Evolutionary conservation across 2,797 vertebrate genomes (phyloP).

Genomic region (Sciaenops ocellatus): DNA sequence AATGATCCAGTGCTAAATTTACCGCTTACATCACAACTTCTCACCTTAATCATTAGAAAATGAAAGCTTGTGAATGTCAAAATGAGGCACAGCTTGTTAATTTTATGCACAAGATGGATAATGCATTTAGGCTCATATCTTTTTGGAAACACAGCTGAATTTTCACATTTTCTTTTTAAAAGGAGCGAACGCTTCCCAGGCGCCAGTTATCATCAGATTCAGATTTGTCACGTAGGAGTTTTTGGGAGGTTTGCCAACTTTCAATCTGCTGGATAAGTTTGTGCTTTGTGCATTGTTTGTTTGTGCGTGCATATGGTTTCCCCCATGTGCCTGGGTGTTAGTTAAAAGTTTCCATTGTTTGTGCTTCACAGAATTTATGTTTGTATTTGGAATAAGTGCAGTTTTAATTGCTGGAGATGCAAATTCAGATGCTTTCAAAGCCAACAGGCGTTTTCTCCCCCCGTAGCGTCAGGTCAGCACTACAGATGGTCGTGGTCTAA

Average conservation of each 20-base stretch:
- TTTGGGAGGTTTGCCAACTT: slow-evolving; percentile 63
- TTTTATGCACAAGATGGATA: slow-evolving; percentile 64
- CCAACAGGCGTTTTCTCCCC: slow-evolving; percentile 1
- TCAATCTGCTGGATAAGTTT: slow-evolving; percentile 63
- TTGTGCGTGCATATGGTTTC: slow-evolving; percentile 63
- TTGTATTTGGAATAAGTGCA: slow-evolving; percentile 56
- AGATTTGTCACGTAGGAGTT: slow-evolving; percentile 54
- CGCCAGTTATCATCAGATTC: slow-evolving; percentile 58
- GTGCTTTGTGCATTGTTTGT: slow-evolving; percentile 67
- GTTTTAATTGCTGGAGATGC: slow-evolving; percentile 72
- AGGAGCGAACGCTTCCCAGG: slow-evolving; percentile 54
- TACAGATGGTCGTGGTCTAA: slow-evolving; percentile 64
- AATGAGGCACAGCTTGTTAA: slow-evolving; percentile 62
- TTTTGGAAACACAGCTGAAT: slow-evolving; percentile 58
- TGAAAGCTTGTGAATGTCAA: slow-evolving; percentile 61
- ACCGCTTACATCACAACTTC: slow-evolving; percentile 58
- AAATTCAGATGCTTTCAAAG: slow-evolving; percentile 51
- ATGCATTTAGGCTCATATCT: slow-evolving; percentile 43
- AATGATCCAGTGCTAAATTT: slow-evolving; percentile 51
- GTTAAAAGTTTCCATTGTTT: slow-evolving; percentile 68
- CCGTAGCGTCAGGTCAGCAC: slow-evolving; percentile 53
- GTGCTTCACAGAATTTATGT: slow-evolving; percentile 44
- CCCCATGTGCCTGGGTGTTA: slow-evolving; percentile 53
- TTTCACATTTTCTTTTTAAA: slow-evolving; percentile 53
- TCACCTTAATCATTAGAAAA: slow-evolving; percentile 68